A percentile compares a stretch with the other conserved stretches of the same genome.
Conservation (phyloP, 1,140 invertebrate genomes). For the Caerostris darwini region DNA sequence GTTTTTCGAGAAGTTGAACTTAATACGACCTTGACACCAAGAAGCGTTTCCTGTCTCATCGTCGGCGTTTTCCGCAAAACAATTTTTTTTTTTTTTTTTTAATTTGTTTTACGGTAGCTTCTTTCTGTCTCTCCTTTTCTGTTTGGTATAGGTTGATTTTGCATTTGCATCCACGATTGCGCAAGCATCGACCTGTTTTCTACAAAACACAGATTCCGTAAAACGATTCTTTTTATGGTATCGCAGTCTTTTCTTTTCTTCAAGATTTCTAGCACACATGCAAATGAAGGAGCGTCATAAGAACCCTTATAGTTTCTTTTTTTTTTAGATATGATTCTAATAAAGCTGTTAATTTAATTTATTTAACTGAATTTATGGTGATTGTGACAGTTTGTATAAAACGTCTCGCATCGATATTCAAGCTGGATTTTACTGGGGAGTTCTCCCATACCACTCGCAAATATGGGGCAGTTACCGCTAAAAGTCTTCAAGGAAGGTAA, state of each 20-base stretch:
- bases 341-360: too few species aligned
- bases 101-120: background rate
- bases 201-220: background rate
- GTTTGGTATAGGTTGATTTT: background rate
- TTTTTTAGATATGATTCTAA: too few species aligned
- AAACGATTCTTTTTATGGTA: background rate
- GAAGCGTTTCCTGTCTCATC: slow-evolving; percentile 50
- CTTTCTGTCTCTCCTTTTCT: background rate
- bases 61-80: background rate
- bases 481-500: too few species aligned
- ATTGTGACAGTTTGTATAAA: too few species aligned
- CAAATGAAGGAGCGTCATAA: background rate
- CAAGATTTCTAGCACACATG: background rate
- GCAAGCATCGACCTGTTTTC: background rate
- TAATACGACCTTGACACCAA: slow-evolving; percentile 25
- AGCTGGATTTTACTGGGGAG: too few species aligned
- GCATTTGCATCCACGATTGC: background rate
- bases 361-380: too few species aligned
- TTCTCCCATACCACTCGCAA: too few species aligned
- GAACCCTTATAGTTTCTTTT: too few species aligned
- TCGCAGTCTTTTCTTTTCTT: background rate
- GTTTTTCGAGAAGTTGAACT: slow-evolving; percentile 46
- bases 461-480: too few species aligned
- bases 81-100: background rate
- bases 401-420: too few species aligned